phyloP scores from a whole-genome alignment of 2,888 invertebrate species.

The Andrena praecox region DNA sequence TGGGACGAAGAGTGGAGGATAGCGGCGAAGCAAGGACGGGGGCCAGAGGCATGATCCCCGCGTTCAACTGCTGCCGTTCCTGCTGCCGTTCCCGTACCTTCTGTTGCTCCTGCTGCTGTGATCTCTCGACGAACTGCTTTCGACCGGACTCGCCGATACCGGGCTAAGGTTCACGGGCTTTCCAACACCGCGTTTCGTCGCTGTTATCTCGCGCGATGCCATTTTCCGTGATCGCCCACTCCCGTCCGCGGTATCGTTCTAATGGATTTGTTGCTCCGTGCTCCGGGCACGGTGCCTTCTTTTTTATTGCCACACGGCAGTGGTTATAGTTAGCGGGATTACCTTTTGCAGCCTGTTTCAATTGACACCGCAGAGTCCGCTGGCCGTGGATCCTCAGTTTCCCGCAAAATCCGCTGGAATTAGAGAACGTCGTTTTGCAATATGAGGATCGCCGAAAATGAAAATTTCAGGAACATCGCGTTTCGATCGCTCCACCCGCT shows the following conservation, averaged over 20 bases:
- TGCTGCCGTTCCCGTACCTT: constrained; percentile 68
- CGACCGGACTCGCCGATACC: constrained; percentile 56
- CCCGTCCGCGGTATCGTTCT: constrained; percentile 12
- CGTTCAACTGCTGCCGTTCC: constrained; percentile 65
- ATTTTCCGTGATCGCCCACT: constrained; percentile 8
- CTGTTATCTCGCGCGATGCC: constrained; percentile 1
- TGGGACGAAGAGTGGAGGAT: constrained; percentile 54
- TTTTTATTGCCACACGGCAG: too few relatives aligned
- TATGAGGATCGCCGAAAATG: background rate
- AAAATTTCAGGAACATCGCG: background rate
- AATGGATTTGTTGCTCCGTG: background rate
- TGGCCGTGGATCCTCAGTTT: background rate
- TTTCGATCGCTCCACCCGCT: too few relatives aligned
- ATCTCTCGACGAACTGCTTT: constrained; percentile 71
- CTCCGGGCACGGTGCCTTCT: too few relatives aligned
- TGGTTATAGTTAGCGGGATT: background rate
- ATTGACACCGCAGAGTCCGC: background rate
- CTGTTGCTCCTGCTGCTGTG: constrained; percentile 73
- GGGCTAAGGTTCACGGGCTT: constrained; percentile 52
- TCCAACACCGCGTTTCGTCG: constrained; percentile 32
- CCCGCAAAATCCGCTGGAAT: background rate
- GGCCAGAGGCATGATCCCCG: constrained; percentile 61
- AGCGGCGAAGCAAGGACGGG: constrained; percentile 47
- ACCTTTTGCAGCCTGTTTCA: background rate
- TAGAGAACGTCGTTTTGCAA: background rate